These are phyloP conservation scores for Synergus laeviventris DNA, from an alignment of 2,888 invertebrate genomes.

Conservation along the genomic window DNA sequence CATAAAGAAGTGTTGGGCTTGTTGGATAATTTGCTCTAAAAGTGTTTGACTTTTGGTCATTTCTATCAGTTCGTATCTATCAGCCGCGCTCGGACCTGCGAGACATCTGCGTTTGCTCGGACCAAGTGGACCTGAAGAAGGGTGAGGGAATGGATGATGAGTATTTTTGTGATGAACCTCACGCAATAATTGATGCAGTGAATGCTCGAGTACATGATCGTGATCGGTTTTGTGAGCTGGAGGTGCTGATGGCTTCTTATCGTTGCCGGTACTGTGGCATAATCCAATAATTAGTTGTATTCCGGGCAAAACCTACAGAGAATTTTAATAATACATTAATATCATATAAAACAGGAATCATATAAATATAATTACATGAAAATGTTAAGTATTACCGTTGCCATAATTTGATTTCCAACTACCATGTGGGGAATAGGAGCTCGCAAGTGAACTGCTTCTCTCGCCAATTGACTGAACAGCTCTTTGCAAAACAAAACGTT, in stretches of 20 bases:
- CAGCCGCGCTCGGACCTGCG: conserved; percentile 94
- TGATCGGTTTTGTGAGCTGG: conserved; percentile 84
- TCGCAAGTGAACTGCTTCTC: conserved; percentile 95
- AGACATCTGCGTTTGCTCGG: conserved; percentile 93
- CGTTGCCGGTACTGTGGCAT: conserved; percentile 88
- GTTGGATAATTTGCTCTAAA: conserved; percentile 96
- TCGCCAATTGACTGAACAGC: conserved; percentile 93
- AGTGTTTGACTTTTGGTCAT: conserved; percentile 95
- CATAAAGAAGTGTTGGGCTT: conserved; percentile 97
- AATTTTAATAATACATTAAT: background rate
- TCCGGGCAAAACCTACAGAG: conserved; percentile 88
- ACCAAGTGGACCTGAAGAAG: conserved; percentile 94
- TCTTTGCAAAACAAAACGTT: conserved; percentile 98
- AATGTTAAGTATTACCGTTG: conserved; percentile 81
- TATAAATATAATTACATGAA: background rate
- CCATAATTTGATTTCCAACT: conserved; percentile 97
- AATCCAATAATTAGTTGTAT: conserved; percentile 94
- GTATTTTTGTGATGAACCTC: conserved; percentile 95
- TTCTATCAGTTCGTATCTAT: conserved; percentile 90
- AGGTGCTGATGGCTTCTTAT: conserved; percentile 77
- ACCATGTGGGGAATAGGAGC: conserved; percentile 97
- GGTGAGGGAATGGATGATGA: conserved; percentile 96
- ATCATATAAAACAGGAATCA: background rate
- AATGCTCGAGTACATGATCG: conserved; percentile 98
- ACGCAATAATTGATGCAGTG: conserved; percentile 93